Percentiles rank a stretch among this genome's conserved stretches.
Conservation (phyloP, 1,140 invertebrate species). For the Drosophila parabipectinata region DNA sequence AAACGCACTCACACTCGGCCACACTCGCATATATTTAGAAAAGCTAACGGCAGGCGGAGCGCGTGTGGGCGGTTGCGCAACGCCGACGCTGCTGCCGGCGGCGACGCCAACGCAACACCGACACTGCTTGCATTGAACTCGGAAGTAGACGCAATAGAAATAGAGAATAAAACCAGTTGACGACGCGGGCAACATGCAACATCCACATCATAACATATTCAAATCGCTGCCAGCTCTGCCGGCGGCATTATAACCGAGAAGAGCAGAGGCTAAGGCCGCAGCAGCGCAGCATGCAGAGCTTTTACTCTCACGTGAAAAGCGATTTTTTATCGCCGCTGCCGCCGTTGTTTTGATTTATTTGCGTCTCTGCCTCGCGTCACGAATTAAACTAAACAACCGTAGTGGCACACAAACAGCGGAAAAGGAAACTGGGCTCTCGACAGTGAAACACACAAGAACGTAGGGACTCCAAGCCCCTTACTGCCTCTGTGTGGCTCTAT, state of each 20-base stretch:
- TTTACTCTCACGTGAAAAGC: conserved; percentile 79
- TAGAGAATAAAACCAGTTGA: conserved; percentile 78
- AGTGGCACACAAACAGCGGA: conserved; percentile 44
- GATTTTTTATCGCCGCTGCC: conserved; percentile 35
- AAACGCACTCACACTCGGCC: conserved; percentile 30
- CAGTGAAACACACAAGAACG: conserved; percentile 19
- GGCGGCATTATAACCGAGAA: conserved; percentile 48
- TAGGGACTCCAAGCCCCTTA: background rate
- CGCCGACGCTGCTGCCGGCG: conserved; percentile 38
- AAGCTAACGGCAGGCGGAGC: conserved; percentile 28
- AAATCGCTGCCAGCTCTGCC: conserved; percentile 58
- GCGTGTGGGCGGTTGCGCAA: conserved; percentile 77
- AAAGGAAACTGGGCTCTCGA: conserved; percentile 34
- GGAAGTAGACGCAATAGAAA: conserved; percentile 79
- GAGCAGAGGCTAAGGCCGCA: conserved; percentile 15
- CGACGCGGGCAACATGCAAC: conserved; percentile 58
- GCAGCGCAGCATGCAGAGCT: conserved; percentile 36
- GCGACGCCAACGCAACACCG: conserved; percentile 17
- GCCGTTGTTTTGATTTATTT: conserved; percentile 50
- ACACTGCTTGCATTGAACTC: conserved; percentile 71
- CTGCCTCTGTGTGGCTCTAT: too few species aligned
- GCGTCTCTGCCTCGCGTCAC: conserved; percentile 66
- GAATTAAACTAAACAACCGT: conserved; percentile 76
- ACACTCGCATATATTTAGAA: conserved; percentile 22
- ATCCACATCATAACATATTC: conserved; percentile 77